A percentile compares a stretch with the other conserved stretches of the same genome.
Conservation (phyloP, 2,113 vertebrate genomes). For the Tor tambroides region DNA sequence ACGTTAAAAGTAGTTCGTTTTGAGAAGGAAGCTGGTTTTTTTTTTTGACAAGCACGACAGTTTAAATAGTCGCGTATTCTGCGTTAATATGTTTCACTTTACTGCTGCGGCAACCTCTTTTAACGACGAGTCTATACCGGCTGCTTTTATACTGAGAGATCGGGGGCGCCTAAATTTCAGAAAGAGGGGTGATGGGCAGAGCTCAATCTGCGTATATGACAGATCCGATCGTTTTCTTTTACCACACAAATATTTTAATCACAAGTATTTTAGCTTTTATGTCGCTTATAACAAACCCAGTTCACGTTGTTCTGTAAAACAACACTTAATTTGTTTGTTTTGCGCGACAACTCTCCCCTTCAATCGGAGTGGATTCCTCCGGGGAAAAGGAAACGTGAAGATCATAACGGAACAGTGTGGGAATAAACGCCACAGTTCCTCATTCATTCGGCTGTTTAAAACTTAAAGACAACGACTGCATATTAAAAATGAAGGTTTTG, state of each 20-base stretch:
- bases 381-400: constrained; percentile 31
- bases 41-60: not conserved
- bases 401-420: constrained; percentile 33
- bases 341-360: not conserved
- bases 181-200: not conserved
- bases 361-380: constrained; percentile 4
- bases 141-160: not conserved
- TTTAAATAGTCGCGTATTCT: not conserved
- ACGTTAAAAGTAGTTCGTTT: not conserved
- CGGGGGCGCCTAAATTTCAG: not conserved
- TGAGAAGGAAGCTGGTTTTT: not conserved
- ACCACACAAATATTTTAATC: not conserved
- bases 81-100: not conserved
- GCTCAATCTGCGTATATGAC: not conserved
- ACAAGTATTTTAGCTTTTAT: rapidly evolving
- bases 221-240: not conserved
- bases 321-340: not conserved
- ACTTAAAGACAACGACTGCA: not conserved
- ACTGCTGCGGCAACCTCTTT: not conserved
- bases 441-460: not conserved
- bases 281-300: not conserved
- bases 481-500: not conserved
- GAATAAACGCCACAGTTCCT: not conserved
- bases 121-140: too few relatives aligned
- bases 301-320: not conserved